A percentile compares a stretch with the other conserved stretches of the same genome.
phyloP scores from a whole-genome alignment of 2,113 vertebrate species.

The Boleophthalmus pectinirostris region DNA sequence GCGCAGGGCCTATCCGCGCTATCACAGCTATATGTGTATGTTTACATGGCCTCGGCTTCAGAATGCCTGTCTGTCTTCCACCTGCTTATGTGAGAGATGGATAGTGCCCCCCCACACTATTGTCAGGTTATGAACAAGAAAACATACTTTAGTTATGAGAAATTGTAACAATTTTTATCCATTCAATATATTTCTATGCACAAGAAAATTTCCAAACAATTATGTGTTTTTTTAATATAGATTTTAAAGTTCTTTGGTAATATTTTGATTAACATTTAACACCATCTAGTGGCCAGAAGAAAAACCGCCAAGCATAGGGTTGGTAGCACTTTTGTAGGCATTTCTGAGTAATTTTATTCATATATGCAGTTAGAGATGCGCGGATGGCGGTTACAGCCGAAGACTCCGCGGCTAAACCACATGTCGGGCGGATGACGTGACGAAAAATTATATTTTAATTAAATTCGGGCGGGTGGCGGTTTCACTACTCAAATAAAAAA shows the following conservation, averaged over 20 bases:
- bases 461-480: no score
- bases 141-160: not conserved
- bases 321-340: not conserved
- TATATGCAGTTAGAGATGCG: no score
- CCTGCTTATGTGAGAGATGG: conserved; percentile 18
- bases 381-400: no score
- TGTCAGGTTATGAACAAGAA: not conserved
- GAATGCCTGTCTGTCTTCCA: conserved; percentile 17
- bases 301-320: not conserved
- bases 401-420: no score
- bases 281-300: not conserved
- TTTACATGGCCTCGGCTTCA: conserved; percentile 31
- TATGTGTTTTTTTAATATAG: no score
- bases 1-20: conserved; percentile 53
- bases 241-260: not conserved
- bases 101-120: not conserved
- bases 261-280: not conserved
- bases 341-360: no score
- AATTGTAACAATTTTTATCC: not conserved
- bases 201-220: no score
- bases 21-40: conserved; percentile 35
- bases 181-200: no score
- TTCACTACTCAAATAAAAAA: no score
- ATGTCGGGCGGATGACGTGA: no score
- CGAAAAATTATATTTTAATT: no score